A percentile compares a stretch with the other conserved stretches of the same genome.
Evolutionary conservation across 1,140 invertebrate species (phyloP).

Genomic region (Eupeodes corollae): DNA sequence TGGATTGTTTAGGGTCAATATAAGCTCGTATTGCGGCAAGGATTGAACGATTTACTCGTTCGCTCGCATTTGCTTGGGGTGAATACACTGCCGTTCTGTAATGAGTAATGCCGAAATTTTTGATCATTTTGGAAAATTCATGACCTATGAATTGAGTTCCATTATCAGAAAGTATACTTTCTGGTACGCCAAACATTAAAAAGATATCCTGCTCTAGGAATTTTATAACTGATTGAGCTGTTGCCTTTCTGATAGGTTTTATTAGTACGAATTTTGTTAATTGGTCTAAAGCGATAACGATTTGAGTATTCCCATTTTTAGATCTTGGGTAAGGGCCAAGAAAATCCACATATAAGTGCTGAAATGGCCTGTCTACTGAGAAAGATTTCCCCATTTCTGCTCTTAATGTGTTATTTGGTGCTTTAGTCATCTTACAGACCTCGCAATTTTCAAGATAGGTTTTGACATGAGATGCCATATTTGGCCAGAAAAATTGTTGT

Average conservation of each 20-base stretch:
- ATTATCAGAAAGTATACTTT: no score
- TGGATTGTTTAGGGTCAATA: conserved; percentile 6
- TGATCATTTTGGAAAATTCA: conserved; percentile 11
- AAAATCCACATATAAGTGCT: conserved; percentile 5
- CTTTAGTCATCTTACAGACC: background rate
- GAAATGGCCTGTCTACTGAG: conserved; percentile 7
- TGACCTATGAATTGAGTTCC: conserved; percentile 15
- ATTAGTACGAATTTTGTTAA: conserved; percentile 10
- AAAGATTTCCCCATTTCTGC: background rate
- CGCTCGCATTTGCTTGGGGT: conserved; percentile 11
- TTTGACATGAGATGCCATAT: background rate
- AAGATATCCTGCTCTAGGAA: conserved; percentile 8
- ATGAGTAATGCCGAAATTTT: conserved; percentile 8
- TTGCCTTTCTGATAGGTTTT: conserved; percentile 7
- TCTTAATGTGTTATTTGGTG: background rate
- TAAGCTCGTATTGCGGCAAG: conserved; percentile 9
- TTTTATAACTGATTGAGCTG: background rate
- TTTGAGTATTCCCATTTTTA: conserved; percentile 5
- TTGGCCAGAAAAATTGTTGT: background rate
- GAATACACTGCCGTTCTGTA: conserved; percentile 5
- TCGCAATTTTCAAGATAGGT: background rate
- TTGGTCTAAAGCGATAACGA: conserved; percentile 8
- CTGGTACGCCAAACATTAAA: conserved; percentile 12
- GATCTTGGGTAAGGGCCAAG: conserved; percentile 9
- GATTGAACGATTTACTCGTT: conserved; percentile 10